Conservation (phyloP, 1,140 invertebrate species). For the Sweltsa coloradensis region DNA sequence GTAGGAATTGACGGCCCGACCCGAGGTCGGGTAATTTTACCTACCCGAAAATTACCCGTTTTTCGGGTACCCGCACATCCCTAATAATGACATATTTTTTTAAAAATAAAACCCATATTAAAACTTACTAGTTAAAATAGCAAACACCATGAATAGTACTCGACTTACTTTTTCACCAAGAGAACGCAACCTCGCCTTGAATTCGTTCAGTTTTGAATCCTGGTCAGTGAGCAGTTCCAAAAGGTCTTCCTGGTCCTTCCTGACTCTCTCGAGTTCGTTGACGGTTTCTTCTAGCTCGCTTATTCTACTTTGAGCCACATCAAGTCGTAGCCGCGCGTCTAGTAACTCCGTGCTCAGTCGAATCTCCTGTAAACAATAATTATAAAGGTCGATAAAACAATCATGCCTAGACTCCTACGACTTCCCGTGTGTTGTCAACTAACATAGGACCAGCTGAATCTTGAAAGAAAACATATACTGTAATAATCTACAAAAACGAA, state of each 20-base stretch:
- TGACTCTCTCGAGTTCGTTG: slow-evolving; percentile 51
- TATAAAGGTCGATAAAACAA: neutral
- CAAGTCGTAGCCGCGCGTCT: neutral
- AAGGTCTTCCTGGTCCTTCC: slow-evolving; percentile 85
- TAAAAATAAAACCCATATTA: too few species aligned
- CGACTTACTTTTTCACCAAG: slow-evolving; percentile 57
- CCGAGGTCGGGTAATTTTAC: too few species aligned
- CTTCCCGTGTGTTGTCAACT: neutral
- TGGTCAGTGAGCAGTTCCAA: slow-evolving; percentile 75
- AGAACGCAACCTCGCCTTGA: slow-evolving; percentile 52
- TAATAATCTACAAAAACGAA: too few species aligned
- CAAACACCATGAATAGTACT: too few species aligned
- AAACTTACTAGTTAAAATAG: too few species aligned
- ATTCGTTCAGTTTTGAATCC: slow-evolving; percentile 57
- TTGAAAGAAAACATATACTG: too few species aligned
- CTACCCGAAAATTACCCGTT: too few species aligned
- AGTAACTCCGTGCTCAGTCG: neutral
- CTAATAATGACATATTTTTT: too few species aligned
- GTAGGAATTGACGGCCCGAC: too few species aligned
- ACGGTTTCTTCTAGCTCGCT: slow-evolving; percentile 14
- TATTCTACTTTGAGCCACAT: slow-evolving; percentile 15
- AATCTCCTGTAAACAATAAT: neutral
- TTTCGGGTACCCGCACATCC: too few species aligned
- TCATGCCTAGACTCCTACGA: too few species aligned
- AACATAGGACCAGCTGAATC: too few species aligned